Conservation (phyloP, 2,113 vertebrate genomes). For the Bolborhynchus lineola region DNA sequence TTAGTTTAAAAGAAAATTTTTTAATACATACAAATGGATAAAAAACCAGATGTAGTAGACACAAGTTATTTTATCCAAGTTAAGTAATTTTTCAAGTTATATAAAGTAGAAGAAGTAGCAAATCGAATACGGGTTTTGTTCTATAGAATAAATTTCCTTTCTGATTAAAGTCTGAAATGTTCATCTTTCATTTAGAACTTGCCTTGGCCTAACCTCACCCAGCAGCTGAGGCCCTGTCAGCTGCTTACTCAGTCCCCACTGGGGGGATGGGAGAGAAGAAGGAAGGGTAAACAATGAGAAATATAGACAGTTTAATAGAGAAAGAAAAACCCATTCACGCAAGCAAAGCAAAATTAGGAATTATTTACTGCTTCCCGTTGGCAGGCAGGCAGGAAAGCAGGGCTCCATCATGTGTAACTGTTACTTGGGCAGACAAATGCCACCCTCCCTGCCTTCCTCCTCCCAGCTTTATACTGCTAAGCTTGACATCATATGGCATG, state of each 20-base stretch:
- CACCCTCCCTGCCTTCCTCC: rapidly evolving
- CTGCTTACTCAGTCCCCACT: rapidly evolving
- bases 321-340: background rate
- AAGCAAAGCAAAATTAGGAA: background rate
- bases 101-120: background rate
- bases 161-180: background rate
- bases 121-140: background rate
- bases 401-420: rapidly evolving
- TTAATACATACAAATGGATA: background rate
- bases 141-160: background rate
- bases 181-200: background rate
- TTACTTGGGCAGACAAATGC: background rate
- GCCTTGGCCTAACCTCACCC: background rate
- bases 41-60: background rate
- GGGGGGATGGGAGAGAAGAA: background rate
- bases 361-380: rapidly evolving
- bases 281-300: background rate
- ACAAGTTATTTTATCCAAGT: background rate
- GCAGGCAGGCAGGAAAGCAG: background rate
- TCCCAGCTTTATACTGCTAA: background rate
- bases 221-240: background rate
- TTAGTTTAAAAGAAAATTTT: background rate
- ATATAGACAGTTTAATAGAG: background rate
- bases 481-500: too few relatives aligned
- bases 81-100: background rate